Base-by-base conservation (phyloP, 2,888 invertebrate species). In the Drosophila cracens region DNA sequence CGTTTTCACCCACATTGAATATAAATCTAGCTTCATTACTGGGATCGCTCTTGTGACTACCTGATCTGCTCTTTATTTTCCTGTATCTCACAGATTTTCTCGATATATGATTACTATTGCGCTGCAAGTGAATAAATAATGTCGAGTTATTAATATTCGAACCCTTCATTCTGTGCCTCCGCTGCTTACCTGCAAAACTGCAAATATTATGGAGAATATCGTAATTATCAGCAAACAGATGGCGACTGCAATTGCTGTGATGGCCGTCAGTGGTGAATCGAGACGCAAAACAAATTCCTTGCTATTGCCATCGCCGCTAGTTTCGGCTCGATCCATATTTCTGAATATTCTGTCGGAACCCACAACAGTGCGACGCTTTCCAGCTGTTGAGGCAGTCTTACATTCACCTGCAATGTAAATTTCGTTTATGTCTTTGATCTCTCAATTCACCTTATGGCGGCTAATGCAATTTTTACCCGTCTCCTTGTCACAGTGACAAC, bases 381-480 rank as follows among this genome's bases (percentile, higher is more conserved):
- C 96, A 61, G 96, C 96, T 63, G 96, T 95, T 2, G 96, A 96
- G 16, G 95, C 95, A 92, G 95, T 96, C 91, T 95, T 95, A 91
- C 96, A 96, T 83, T 96, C 96, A 78, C 96, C 96, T 96, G 88
- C 3, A 61, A 54, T 11, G 1, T 36, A 31, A 40, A 43, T 1
- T 57, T 68, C 5, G 11, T 21, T 33, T 46, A 46, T 46, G 4
- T 25, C 1, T 16, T 4, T 46, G 46, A 46, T 25, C 46, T 46
- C 21, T 46, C 7, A 25, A 21, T 4, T 25, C 8, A 25, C 8
- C 25, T 4, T 21, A 8, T 16, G 16, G 16, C 4, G 21, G 4
- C 8, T 16, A 40, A n/a, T 10, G 5, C 29, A n/a, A 31, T 4
- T 16, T 25, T 54, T 49, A 83, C 83, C 83, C 2, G 89, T 75